Conservation (phyloP, 2,888 invertebrate genomes). For the Loripinus fragilis region DNA sequence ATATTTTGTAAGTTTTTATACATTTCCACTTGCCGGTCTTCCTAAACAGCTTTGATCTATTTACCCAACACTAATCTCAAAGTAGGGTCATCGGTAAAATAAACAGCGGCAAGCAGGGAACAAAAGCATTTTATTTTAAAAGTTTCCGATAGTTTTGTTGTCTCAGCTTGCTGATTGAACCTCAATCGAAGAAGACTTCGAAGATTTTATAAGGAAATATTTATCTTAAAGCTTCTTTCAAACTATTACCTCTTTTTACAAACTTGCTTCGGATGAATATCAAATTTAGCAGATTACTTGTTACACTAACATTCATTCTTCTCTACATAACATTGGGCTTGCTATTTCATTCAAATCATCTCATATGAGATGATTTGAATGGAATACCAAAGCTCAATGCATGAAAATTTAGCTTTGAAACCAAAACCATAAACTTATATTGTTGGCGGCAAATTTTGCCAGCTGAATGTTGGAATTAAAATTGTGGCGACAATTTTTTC, state of each 20-base stretch:
- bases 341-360: too few relatives aligned
- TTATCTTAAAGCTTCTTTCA: conserved; percentile 1
- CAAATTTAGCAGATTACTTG: too few relatives aligned
- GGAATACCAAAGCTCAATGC: too few relatives aligned
- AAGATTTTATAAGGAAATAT: conserved; percentile 17
- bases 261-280: too few relatives aligned
- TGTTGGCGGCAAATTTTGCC: too few relatives aligned
- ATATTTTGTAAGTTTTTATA: neutral
- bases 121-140: conserved; percentile 8
- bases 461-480: neutral
- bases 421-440: too few relatives aligned
- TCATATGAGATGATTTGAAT: too few relatives aligned
- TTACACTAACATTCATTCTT: too few relatives aligned
- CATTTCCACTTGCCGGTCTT: neutral
- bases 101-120: conserved; percentile 14
- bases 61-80: neutral
- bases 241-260: too few relatives aligned
- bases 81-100: neutral
- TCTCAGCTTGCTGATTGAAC: conserved; percentile 2
- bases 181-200: neutral
- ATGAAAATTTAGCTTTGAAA: too few relatives aligned
- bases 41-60: neutral
- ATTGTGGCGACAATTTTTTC: neutral
- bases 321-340: too few relatives aligned
- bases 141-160: neutral